Conservation (phyloP, 2,888 invertebrate species). For the Callosobruchus maculatus region DNA sequence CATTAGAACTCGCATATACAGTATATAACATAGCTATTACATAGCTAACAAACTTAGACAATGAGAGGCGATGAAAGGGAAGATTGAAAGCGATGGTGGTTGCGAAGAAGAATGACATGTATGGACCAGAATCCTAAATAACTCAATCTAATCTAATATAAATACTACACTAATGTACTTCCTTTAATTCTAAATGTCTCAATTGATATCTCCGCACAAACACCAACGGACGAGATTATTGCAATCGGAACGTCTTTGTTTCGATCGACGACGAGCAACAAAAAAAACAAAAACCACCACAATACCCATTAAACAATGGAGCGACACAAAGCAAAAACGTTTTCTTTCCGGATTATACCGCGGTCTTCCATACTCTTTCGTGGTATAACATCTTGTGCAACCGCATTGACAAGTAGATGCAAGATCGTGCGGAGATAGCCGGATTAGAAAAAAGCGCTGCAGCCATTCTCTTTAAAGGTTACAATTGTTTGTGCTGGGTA, state of each 20-base stretch:
- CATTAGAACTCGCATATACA: too few relatives aligned
- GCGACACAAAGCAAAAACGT: slow-evolving; percentile 2
- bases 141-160: too few relatives aligned
- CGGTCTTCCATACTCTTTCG: background rate
- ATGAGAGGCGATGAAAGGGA: too few relatives aligned
- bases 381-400: slow-evolving; percentile 21
- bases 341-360: slow-evolving; percentile 4
- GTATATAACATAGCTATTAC: too few relatives aligned
- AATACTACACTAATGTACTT: too few relatives aligned
- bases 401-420: slow-evolving; percentile 28
- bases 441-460: slow-evolving; percentile 29
- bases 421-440: slow-evolving; percentile 29
- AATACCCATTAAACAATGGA: background rate
- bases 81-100: too few relatives aligned
- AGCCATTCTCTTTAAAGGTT: background rate
- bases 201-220: background rate
- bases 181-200: background rate
- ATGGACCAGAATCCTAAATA: too few relatives aligned
- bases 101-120: too few relatives aligned
- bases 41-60: too few relatives aligned
- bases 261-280: background rate
- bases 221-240: background rate
- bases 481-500: background rate
- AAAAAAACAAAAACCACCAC: background rate
- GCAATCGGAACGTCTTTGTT: background rate